A percentile compares a stretch with the other conserved stretches of the same genome.
Evolutionary conservation across 2,113 vertebrate genomes (phyloP).

Genomic region (Eublepharis macularius): DNA sequence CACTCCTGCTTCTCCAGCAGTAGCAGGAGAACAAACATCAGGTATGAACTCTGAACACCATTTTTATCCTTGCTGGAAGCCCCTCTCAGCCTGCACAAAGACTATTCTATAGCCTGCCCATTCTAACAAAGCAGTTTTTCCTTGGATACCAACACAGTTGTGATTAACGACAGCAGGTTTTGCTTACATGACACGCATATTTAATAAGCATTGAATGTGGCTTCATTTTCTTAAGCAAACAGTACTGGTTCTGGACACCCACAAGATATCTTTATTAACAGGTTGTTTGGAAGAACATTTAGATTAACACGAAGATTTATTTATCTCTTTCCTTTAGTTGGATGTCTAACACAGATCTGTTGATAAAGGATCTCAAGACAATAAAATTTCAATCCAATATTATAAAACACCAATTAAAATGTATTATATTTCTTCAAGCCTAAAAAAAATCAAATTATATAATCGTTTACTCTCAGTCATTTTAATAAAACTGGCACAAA

Average conservation of each 20-base stretch:
- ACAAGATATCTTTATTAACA: neutral
- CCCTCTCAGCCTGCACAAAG: neutral
- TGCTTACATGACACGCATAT: neutral
- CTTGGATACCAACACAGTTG: neutral
- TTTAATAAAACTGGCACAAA: neutral
- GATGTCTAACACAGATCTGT: neutral
- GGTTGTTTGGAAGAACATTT: neutral
- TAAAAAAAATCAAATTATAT: neutral
- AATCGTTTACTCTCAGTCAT: neutral
- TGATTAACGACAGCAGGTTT: constrained; percentile 3
- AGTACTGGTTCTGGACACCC: neutral
- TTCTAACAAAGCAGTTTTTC: neutral
- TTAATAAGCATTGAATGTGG: neutral
- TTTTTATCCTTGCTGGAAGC: constrained; percentile 5
- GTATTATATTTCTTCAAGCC: too few relatives aligned
- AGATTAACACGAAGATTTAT: neutral
- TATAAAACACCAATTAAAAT: too few relatives aligned
- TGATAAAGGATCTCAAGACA: too few relatives aligned
- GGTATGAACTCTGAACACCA: neutral
- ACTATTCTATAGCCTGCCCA: neutral
- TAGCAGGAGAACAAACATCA: neutral
- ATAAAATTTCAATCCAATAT: too few relatives aligned
- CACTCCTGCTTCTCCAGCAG: constrained; percentile 8
- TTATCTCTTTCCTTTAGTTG: neutral
- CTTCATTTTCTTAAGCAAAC: neutral